Conservation (phyloP, 2,888 invertebrate species). For the Phymatocera aterrima region DNA sequence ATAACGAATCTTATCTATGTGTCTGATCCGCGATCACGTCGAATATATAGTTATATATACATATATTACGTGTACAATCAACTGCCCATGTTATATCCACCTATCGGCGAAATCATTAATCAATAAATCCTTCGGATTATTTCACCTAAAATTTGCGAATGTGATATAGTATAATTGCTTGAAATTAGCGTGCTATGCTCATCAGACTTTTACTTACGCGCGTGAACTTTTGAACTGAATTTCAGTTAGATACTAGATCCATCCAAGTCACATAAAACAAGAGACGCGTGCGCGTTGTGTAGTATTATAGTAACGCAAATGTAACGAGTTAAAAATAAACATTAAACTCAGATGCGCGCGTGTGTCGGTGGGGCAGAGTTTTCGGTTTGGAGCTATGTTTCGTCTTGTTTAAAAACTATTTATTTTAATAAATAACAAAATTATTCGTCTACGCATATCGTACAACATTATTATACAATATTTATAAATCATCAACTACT, state of each 20-base stretch:
- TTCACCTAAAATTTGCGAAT: too few species aligned
- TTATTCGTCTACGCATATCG: background rate
- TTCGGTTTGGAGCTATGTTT: slow-evolving; percentile 1
- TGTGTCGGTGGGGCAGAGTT: too few species aligned
- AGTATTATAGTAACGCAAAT: background rate
- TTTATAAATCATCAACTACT: slow-evolving; percentile 45
- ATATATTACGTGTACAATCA: too few species aligned
- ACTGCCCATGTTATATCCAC: too few species aligned
- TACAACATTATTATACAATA: background rate
- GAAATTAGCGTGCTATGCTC: too few species aligned
- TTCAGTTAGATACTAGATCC: background rate
- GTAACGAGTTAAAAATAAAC: slow-evolving; percentile 34
- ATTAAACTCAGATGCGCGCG: slow-evolving; percentile 9
- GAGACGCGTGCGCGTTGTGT: background rate
- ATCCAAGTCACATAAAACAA: background rate
- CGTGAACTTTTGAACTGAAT: background rate
- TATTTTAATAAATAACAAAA: background rate
- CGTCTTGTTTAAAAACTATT: background rate
- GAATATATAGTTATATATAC: too few species aligned
- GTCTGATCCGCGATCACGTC: too few species aligned
- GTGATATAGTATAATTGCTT: too few species aligned
- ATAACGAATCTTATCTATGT: too few species aligned
- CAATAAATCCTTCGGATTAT: too few species aligned
- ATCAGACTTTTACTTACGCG: background rate
- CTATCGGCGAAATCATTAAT: too few species aligned